Evolutionary conservation across 2,797 vertebrate genomes (phyloP).

Genomic region (Sebastes variabilis): DNA sequence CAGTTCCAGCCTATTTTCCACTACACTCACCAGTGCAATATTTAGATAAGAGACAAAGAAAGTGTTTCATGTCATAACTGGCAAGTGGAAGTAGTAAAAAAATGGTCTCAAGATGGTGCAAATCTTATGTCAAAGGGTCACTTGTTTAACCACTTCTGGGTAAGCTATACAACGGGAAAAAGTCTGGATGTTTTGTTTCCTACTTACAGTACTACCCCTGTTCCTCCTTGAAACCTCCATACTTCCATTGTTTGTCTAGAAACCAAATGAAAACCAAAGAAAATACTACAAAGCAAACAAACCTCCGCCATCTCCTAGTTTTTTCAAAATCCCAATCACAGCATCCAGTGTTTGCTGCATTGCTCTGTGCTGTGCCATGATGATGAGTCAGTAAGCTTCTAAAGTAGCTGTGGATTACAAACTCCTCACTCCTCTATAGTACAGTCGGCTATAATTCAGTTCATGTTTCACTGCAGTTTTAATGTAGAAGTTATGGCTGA

Average conservation of each 20-base stretch:
- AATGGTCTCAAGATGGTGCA: background rate
- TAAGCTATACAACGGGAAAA: background rate
- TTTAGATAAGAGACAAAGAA: conserved; percentile 13
- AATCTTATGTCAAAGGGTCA: background rate
- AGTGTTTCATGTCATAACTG: conserved; percentile 27
- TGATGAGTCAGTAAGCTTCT: conserved; percentile 50
- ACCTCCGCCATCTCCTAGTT: background rate
- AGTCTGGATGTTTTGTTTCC: background rate
- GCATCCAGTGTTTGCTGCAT: conserved; percentile 7
- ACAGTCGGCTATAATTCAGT: conserved; percentile 18
- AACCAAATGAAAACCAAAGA: background rate
- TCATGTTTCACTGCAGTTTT: conserved; percentile 49
- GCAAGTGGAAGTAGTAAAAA: background rate
- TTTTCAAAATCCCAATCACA: background rate
- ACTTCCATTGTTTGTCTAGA: background rate
- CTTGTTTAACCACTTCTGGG: background rate
- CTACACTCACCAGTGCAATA: background rate
- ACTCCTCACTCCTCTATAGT: conserved; percentile 17
- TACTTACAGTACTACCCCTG: background rate
- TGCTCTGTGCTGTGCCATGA: conserved; percentile 14
- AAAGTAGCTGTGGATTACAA: conserved; percentile 36
- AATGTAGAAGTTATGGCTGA: conserved; percentile 28
- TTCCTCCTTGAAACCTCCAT: background rate
- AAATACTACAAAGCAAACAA: background rate
- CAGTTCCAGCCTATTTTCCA: background rate